Percentiles rank a stretch among this genome's conserved stretches.
These are phyloP conservation scores for Ceratosolen solmsi DNA, from an alignment of 1,140 invertebrate species.

Conservation along the genomic window DNA sequence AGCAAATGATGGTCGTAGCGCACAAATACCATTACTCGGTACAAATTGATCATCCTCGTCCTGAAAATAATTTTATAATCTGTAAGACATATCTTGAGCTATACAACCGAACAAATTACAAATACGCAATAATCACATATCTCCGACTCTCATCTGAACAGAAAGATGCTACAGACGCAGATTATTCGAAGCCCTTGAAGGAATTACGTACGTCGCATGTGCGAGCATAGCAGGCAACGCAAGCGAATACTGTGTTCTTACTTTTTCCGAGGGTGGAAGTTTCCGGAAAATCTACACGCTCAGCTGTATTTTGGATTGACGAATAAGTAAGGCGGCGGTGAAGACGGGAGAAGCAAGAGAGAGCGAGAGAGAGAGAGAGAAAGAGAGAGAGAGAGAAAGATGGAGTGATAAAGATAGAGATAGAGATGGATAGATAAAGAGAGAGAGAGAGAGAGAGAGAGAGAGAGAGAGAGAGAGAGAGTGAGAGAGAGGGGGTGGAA, in stretches of 20 bases:
- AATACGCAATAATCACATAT: not conserved
- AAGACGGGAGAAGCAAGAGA: slow-evolving; percentile 40
- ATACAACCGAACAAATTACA: not conserved
- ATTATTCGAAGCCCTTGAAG: not conserved
- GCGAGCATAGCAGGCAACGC: not conserved
- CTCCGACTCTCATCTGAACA: not conserved
- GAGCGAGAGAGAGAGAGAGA: slow-evolving; percentile 40
- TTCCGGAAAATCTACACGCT: slow-evolving; percentile 14
- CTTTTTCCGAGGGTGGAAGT: slow-evolving; percentile 22
- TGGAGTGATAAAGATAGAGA: too few relatives aligned
- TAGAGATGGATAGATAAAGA: too few relatives aligned
- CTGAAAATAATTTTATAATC: not conserved
- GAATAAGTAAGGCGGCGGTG: not conserved
- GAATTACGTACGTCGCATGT: not conserved
- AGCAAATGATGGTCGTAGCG: too few relatives aligned
- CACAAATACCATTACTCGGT: too few relatives aligned
- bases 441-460: too few relatives aligned
- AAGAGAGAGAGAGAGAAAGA: too few relatives aligned
- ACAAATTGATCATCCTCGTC: not conserved
- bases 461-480: too few relatives aligned
- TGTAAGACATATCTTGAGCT: not conserved
- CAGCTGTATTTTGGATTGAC: not conserved
- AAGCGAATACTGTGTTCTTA: not conserved
- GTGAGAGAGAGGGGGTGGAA: slow-evolving; percentile 30
- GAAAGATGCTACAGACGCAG: slow-evolving; percentile 12